Evolutionary conservation across 2,888 invertebrate genomes (phyloP), one percentile per base, ranked within the genome.

Genomic region (Nematopogon swammerdamellus): DNA sequence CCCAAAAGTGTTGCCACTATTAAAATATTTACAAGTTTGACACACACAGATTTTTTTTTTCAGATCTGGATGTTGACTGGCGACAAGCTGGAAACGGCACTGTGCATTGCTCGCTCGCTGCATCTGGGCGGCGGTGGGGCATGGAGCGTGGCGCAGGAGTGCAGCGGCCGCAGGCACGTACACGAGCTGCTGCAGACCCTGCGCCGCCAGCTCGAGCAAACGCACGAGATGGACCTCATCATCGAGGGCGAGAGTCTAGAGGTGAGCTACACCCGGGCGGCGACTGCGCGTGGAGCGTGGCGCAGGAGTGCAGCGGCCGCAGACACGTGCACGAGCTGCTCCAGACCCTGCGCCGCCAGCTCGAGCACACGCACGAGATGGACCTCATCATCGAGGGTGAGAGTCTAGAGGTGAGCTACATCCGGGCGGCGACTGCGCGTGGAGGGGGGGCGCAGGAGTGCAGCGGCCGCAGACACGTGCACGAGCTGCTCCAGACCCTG

Each of bases 81-180:
- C 8, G 96, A 96, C 67, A 96, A 96, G 73, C 67, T 97, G 54
- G 99, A 99, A 79, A 99, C 99, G 0, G 99, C 99, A 1, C 91
- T 94, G 20, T 98, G 98, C 68, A 99, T 99, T 62, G 98, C 99
- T 1, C 97, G 98, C 67, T 97, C 97, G 61, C 92, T 97, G 3
- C 88, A 93, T 58, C 82, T 99, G 50, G 75, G 79, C 54, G 72
- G 72, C 18, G 69, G 68, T 44, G 45, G 57, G 3, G 54, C 56
- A 17, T 71, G 66, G 66, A 61, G 57, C 55, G 50, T 56, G 11
- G 76, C 74, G 19, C 54, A 53, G 2, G 59, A 61, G 17, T 72
- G 74, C 53, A 44, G 49, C 49, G 46, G 60, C 48, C 54, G 79
- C 0, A 59, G 65, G 0, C 66, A 70, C 51, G 73, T 73, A 4